Evolutionary conservation across 2,888 invertebrate species (phyloP).

Genomic region (Trissolcus brochymenae): DNA sequence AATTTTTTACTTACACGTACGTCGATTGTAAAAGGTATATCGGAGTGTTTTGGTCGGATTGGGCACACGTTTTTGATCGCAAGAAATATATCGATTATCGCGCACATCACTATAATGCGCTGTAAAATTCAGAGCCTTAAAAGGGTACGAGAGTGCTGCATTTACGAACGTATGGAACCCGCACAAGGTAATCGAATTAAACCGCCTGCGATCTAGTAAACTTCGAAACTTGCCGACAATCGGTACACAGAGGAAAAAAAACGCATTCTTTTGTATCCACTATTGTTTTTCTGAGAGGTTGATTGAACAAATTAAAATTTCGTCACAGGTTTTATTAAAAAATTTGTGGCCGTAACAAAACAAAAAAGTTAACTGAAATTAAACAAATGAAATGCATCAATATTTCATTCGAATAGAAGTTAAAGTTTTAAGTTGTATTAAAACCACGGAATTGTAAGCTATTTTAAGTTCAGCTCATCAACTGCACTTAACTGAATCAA

Average conservation of each 20-base stretch:
- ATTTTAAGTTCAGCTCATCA: too few relatives aligned
- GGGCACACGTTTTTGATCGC: constrained; percentile 44
- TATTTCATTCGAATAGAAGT: background rate
- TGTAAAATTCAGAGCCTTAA: constrained; percentile 55
- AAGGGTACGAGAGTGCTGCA: constrained; percentile 50
- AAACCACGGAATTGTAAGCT: too few relatives aligned
- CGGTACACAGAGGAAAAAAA: background rate
- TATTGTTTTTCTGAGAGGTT: too few relatives aligned
- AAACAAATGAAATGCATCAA: too few relatives aligned
- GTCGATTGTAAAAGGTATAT: constrained; percentile 19
- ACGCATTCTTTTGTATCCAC: background rate
- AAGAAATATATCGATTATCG: constrained; percentile 57
- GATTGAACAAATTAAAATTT: too few relatives aligned
- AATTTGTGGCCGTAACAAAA: background rate
- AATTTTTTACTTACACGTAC: constrained; percentile 6
- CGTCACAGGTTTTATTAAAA: too few relatives aligned
- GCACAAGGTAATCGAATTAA: constrained; percentile 55
- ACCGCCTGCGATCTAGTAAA: constrained; percentile 38
- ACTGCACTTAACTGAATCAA: background rate
- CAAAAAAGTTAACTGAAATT: too few relatives aligned
- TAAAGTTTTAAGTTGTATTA: background rate
- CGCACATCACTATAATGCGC: constrained; percentile 18
- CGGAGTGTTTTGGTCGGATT: constrained; percentile 23
- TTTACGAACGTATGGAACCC: constrained; percentile 49
- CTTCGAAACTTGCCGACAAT: constrained; percentile 27